Conservation (phyloP, 2,797 vertebrate genomes). For the Distichodus sexfasciatus region DNA sequence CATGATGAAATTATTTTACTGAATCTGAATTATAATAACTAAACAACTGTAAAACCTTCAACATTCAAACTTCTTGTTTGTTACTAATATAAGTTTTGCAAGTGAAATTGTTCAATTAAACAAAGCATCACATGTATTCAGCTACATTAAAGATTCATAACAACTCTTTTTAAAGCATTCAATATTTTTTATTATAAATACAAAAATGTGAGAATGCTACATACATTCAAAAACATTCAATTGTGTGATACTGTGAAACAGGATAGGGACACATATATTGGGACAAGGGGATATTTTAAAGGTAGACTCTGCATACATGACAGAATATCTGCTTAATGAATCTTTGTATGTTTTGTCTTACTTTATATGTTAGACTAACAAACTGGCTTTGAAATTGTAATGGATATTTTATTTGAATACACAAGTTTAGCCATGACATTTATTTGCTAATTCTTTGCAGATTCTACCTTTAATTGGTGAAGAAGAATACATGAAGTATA, state of each 20-base stretch:
- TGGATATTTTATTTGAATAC: too few relatives aligned
- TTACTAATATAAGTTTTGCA: too few relatives aligned
- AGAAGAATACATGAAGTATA: constrained; percentile 21
- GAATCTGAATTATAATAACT: neutral
- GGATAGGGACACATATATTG: constrained; percentile 41
- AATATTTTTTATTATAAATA: constrained; percentile 84
- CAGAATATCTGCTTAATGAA: neutral
- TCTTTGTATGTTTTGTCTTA: neutral
- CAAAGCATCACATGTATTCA: constrained; percentile 56
- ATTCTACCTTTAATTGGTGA: constrained; percentile 30
- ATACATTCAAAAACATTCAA: constrained; percentile 50
- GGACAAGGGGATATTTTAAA: constrained; percentile 25
- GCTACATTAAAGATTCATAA: constrained; percentile 77
- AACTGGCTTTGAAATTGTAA: neutral
- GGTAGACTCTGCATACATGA: constrained; percentile 18
- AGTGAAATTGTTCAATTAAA: neutral
- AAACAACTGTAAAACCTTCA: too few relatives aligned
- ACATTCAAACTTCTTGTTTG: too few relatives aligned
- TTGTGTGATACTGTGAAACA: constrained; percentile 58
- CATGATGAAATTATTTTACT: too few relatives aligned
- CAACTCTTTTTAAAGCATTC: constrained; percentile 72
- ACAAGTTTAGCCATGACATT: too few relatives aligned
- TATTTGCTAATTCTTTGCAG: constrained; percentile 10
- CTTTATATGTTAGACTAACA: neutral
- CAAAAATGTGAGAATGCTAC: constrained; percentile 62